Evolutionary conservation across 1,140 invertebrate genomes (phyloP).

Genomic region (Aphidius ervi): DNA sequence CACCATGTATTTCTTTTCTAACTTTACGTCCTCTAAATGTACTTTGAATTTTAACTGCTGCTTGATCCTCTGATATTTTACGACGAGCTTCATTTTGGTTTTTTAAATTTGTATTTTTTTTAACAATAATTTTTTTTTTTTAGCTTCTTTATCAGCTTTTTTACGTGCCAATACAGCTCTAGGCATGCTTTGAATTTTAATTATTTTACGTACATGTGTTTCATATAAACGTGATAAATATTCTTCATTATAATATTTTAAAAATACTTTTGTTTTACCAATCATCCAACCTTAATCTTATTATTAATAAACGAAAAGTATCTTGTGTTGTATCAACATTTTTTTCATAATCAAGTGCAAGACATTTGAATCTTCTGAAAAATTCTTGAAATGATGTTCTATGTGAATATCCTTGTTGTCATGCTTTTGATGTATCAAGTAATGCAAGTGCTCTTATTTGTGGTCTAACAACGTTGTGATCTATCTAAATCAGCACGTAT

Average conservation of each 20-base stretch:
- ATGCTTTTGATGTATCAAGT: conserved; percentile 78
- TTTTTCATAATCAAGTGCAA: conserved; percentile 86
- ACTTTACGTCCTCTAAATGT: conserved; percentile 68
- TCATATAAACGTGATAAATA: conserved; percentile 80
- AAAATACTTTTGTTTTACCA: conserved; percentile 79
- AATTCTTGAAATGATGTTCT: conserved; percentile 83
- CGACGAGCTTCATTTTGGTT: conserved; percentile 22
- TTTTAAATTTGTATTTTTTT: conserved; percentile 38
- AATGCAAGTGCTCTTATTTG: conserved; percentile 79
- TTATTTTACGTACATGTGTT: conserved; percentile 80
- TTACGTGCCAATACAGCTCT: conserved; percentile 69
- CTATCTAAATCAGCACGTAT: conserved; percentile 68
- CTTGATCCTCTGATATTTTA: conserved; percentile 57
- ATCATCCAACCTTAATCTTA: conserved; percentile 77
- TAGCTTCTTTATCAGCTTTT: conserved; percentile 29
- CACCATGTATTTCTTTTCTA: conserved; percentile 62
- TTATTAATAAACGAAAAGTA: conserved; percentile 74
- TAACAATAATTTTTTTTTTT: conserved; percentile 22
- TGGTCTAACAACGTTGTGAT: conserved; percentile 61
- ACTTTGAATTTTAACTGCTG: conserved; percentile 54
- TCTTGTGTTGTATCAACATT: conserved; percentile 77
- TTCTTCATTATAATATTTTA: conserved; percentile 86
- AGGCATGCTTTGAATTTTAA: conserved; percentile 87
- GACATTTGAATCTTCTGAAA: conserved; percentile 61
- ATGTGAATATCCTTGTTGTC: conserved; percentile 78